These are phyloP conservation scores for Antedon mediterranea DNA, from an alignment of 53 echinoderm and acorn worm genomes.

Conservation along the genomic window DNA sequence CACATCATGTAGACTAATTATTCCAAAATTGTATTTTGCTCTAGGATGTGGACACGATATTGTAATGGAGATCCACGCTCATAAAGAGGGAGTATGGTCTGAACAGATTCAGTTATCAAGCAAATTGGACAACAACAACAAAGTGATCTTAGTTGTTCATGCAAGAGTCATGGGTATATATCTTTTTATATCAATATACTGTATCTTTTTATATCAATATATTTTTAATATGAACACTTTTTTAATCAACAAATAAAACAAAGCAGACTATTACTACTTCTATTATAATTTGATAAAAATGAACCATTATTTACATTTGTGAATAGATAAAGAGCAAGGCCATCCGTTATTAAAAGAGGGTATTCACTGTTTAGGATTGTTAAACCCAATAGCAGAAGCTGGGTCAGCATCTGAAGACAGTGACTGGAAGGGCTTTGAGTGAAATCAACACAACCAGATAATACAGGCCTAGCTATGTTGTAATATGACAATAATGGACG, in stretches of 20 bases:
- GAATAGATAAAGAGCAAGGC: slow-evolving; percentile 94
- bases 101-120: slow-evolving; percentile 53
- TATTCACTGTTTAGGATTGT: slow-evolving; percentile 42
- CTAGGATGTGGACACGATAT: slow-evolving; percentile 86
- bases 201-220: no score
- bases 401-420: slow-evolving; percentile 75
- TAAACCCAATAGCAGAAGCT: slow-evolving; percentile 30
- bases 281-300: no score
- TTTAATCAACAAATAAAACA: no score
- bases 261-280: no score
- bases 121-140: slow-evolving; percentile 18
- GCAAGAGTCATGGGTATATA: slow-evolving; percentile 42
- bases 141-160: slow-evolving; percentile 44
- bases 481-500: no score
- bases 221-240: no score
- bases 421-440: slow-evolving; percentile 55
- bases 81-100: slow-evolving; percentile 65
- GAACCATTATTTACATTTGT: background rate
- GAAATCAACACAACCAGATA: background rate
- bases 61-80: slow-evolving; percentile 44
- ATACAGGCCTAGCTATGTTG: no score
- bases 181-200: no score
- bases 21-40: no score
- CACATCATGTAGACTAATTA: no score
- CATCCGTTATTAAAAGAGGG: slow-evolving; percentile 80